Percentiles rank a stretch among this genome's conserved stretches.
These are phyloP conservation scores for Tuta absoluta DNA, from an alignment of 2,888 invertebrate species.

Conservation along the genomic window DNA sequence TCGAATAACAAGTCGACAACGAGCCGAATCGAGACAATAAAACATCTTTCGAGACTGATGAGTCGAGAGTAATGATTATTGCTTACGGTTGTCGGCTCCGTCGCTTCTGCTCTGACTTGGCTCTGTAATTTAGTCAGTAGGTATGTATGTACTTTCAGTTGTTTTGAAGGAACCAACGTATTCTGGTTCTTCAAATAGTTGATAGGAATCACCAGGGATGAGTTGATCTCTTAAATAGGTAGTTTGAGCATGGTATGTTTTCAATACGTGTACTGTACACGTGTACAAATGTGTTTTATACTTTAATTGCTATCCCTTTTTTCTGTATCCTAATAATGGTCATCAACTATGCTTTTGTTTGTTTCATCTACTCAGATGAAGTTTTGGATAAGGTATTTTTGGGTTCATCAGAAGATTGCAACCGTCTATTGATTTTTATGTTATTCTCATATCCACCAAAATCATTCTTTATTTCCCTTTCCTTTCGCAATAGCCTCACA, in stretches of 20 bases:
- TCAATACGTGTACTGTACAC: constrained; percentile 30
- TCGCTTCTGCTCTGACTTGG: constrained; percentile 57
- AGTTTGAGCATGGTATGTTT: not conserved
- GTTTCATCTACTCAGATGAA: not conserved
- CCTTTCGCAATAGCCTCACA: too few species aligned
- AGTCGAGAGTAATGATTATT: constrained; percentile 75
- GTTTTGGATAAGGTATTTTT: not conserved
- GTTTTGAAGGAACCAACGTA: too few species aligned
- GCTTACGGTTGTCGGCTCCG: constrained; percentile 69
- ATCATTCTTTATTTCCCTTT: too few species aligned
- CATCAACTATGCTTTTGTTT: constrained; percentile 11
- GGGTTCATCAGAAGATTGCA: too few species aligned
- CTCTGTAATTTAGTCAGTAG: constrained; percentile 53
- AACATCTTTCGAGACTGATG: constrained; percentile 75
- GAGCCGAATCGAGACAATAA: constrained; percentile 76
- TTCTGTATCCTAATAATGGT: constrained; percentile 9
- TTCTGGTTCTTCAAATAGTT: too few species aligned
- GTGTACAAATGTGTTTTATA: constrained; percentile 14
- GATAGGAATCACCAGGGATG: too few species aligned
- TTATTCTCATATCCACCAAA: too few species aligned
- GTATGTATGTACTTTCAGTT: not conserved
- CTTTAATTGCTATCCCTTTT: constrained; percentile 15
- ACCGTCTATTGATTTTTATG: too few species aligned
- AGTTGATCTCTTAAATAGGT: too few species aligned
- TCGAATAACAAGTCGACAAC: constrained; percentile 74